A percentile compares a stretch with the other conserved stretches of the same genome.
Conservation (phyloP, 2,888 invertebrate species). For the Portevinia maculata region DNA sequence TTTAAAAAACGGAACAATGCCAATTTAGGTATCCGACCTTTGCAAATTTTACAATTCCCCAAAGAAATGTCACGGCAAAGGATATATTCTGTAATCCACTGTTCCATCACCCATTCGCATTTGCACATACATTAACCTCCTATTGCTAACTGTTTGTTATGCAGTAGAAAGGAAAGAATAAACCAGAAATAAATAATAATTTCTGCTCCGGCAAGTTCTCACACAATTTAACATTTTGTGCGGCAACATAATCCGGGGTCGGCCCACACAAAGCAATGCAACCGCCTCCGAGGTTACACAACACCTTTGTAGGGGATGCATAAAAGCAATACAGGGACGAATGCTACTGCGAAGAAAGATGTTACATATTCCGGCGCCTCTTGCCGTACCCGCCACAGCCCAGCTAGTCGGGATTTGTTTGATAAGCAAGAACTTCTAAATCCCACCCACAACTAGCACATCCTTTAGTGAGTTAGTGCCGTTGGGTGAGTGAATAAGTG, state of each 20-base stretch:
- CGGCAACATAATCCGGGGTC: conserved; percentile 31
- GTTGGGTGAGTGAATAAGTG: conserved; percentile 59
- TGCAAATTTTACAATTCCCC: conserved; percentile 35
- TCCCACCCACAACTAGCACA: conserved; percentile 12
- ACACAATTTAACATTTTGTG: conserved; percentile 59
- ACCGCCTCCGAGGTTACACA: conserved; percentile 26
- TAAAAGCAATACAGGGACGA: conserved; percentile 53
- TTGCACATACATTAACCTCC: neutral
- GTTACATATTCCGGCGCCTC: conserved; percentile 53
- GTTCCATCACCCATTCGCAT: neutral
- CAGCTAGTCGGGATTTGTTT: conserved; percentile 43
- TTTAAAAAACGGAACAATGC: conserved; percentile 18
- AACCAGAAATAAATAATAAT: conserved; percentile 58
- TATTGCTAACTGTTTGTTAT: conserved; percentile 34
- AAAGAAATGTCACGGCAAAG: conserved; percentile 25
- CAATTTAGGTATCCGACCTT: conserved; percentile 17
- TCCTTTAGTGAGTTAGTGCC: conserved; percentile 64
- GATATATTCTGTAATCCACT: neutral
- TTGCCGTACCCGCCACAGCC: neutral
- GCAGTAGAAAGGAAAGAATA: conserved; percentile 23
- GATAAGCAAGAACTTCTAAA: conserved; percentile 43
- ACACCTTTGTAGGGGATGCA: conserved; percentile 26
- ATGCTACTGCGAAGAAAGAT: conserved; percentile 54
- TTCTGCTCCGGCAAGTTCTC: conserved; percentile 50
- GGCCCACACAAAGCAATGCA: conserved; percentile 28